Evolutionary conservation across 2,888 invertebrate species (phyloP).

Genomic region (Aleiodes testaceus): DNA sequence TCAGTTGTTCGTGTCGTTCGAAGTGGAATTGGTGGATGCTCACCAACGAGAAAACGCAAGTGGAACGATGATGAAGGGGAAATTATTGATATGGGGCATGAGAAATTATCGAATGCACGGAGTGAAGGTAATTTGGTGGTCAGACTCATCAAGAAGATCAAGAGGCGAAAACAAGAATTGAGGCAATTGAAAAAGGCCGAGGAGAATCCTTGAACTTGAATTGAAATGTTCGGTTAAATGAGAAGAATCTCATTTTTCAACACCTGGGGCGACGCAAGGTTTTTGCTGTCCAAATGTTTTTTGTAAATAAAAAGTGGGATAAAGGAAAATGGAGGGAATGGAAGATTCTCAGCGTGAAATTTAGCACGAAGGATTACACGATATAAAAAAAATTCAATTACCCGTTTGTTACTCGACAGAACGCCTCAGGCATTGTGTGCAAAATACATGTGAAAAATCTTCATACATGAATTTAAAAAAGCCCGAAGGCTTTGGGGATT

Average conservation of each 20-base stretch:
- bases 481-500: background rate
- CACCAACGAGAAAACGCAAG: slow-evolving; percentile 21
- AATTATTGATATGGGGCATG: background rate
- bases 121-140: slow-evolving; percentile 10
- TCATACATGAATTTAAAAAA: background rate
- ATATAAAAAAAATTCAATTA: slow-evolving; percentile 19
- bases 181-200: slow-evolving; percentile 1
- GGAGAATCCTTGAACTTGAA: background rate
- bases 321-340: background rate
- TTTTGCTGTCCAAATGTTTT: background rate
- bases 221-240: background rate
- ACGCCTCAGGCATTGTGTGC: background rate
- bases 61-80: slow-evolving; percentile 10
- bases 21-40: slow-evolving; percentile 22
- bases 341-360: background rate
- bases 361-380: slow-evolving; percentile 2
- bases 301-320: slow-evolving; percentile 13
- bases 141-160: slow-evolving; percentile 22
- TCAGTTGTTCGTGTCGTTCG: slow-evolving; percentile 24
- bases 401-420: slow-evolving; percentile 9
- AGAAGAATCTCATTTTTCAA: background rate
- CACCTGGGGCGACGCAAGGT: background rate
- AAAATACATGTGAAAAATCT: background rate
- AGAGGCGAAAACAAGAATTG: slow-evolving; percentile 15
- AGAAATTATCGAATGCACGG: background rate